Conservation (phyloP, 2,797 vertebrate species). For the Anableps anableps region DNA sequence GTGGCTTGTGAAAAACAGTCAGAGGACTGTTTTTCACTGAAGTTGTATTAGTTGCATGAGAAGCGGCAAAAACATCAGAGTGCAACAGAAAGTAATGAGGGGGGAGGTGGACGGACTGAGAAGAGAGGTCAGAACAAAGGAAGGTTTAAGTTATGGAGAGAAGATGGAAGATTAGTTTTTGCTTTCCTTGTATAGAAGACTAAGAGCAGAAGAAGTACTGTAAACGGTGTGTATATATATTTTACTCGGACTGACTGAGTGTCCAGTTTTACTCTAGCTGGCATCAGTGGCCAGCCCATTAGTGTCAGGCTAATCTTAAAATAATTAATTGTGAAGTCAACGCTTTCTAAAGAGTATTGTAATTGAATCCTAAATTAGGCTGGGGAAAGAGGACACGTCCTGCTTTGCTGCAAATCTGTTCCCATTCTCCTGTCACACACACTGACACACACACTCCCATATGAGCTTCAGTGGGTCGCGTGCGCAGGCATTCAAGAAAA, state of each 20-base stretch:
- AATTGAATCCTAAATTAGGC: constrained; percentile 88
- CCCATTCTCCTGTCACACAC: constrained; percentile 67
- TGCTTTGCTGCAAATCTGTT: constrained; percentile 80
- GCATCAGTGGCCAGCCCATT: constrained; percentile 82
- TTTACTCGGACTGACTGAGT: constrained; percentile 11
- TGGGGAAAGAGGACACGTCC: constrained; percentile 84
- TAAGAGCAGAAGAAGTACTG: constrained; percentile 38
- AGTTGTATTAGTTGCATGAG: constrained; percentile 68
- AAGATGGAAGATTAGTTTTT: constrained; percentile 63
- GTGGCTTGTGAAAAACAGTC: constrained; percentile 77
- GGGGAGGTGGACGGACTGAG: constrained; percentile 35
- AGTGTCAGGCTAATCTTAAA: constrained; percentile 87
- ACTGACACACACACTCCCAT: constrained; percentile 39
- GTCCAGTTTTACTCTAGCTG: constrained; percentile 58
- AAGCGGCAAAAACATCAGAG: constrained; percentile 63
- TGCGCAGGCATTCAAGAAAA: constrained; percentile 40
- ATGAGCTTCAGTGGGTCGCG: constrained; percentile 46
- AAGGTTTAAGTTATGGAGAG: constrained; percentile 48
- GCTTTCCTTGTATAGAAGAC: constrained; percentile 46
- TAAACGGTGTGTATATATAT: not conserved
- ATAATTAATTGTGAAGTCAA: constrained; percentile 86
- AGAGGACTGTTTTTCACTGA: no score
- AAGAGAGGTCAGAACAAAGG: constrained; percentile 39
- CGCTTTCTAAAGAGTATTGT: constrained; percentile 86
- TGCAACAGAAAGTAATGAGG: constrained; percentile 41